Base-by-base conservation (phyloP, 2,113 vertebrate genomes). In the Rhodinocichla rosea region DNA sequence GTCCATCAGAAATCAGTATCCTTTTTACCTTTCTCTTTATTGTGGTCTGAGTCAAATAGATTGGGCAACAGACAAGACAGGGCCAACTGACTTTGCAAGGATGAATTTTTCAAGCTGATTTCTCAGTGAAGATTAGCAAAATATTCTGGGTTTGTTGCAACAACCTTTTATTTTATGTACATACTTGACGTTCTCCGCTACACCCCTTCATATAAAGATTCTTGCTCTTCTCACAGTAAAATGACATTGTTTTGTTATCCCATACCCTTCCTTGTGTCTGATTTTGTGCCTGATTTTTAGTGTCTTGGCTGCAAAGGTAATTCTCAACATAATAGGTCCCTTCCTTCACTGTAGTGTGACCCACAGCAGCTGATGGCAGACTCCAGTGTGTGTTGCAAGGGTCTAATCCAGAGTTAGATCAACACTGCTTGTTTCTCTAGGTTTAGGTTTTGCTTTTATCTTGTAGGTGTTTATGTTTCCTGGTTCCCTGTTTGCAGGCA, bases 121-220 rank as follows among this genome's bases (percentile, higher is more conserved):
- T 91, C 62, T 79, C 49, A 71, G n/a, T 24, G 62, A 91, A 94
- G 93, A 94, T 97, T 95, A 97, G 74, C 62, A 65, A 94, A 97
- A 87, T 87, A 96, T 84, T 91, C 77, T 52, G 53, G 7, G 39
- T 89, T 96, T 95, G 83, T 94, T 84, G 87, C 91, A 94, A 60
- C 27, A 75, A 59, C 49, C 28, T 78, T 82, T 86, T 86, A 50
- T 90, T 97, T 95, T 93, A 71, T 91, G 56, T 78, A 82, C 92
- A 95, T 97, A 87, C 87, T 57, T 92, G 49, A 53, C 26, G 1
- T 92, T 94, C 77, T 87, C 21, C 62, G 53, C 23, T 57, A 87
- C 40, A 30, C 32, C 53, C 27, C 32, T 18, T 91, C 8, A 0
- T 62, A 67, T 82, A 84, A 92, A 89, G 69, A 87, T 89, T 79